Conservation (phyloP, 2,888 invertebrate genomes). For the Tineola bisselliella region DNA sequence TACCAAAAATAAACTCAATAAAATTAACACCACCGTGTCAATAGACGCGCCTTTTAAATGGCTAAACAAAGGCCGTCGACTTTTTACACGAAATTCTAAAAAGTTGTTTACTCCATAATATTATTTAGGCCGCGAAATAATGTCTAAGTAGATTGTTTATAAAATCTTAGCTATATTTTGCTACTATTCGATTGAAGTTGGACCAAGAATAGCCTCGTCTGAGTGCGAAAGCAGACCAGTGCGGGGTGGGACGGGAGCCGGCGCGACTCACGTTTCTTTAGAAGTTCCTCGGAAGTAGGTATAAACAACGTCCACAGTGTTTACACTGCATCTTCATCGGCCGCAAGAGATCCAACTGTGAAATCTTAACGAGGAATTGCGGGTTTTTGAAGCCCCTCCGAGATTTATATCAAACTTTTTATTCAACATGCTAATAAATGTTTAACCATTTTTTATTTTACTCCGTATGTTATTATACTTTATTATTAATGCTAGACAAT, state of each 20-base stretch:
- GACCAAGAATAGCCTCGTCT: neutral
- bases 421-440: neutral
- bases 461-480: neutral
- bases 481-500: no score
- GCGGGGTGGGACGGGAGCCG: neutral
- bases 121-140: no score
- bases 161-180: neutral
- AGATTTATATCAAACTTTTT: constrained; percentile 4
- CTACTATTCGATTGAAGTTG: neutral
- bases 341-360: constrained; percentile 19
- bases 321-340: constrained; percentile 37
- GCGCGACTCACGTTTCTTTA: constrained; percentile 44
- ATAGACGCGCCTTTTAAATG: neutral
- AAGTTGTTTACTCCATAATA: no score
- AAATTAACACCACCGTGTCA: neutral
- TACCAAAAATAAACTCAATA: neutral
- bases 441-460: neutral
- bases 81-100: neutral
- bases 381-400: neutral
- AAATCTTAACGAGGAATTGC: constrained; percentile 27
- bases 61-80: neutral
- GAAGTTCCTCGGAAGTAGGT: constrained; percentile 33
- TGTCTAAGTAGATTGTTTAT: no score
- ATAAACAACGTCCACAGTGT: constrained; percentile 46
- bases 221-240: neutral